phyloP scores from a whole-genome alignment of 2,113 vertebrate species.

The Tringa solitaria region DNA sequence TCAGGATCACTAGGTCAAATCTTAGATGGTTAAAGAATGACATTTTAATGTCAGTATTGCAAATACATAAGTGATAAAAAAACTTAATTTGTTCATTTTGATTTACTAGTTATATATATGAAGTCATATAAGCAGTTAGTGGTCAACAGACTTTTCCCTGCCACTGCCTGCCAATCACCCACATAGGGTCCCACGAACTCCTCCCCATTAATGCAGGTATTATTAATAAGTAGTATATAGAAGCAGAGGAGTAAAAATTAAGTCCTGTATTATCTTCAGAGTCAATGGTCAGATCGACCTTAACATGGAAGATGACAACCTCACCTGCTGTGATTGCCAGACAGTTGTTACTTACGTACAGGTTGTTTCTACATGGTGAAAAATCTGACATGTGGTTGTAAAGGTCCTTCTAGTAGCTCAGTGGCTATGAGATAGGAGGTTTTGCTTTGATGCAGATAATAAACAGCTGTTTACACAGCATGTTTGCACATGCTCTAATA shows the following conservation, averaged over 20 bases:
- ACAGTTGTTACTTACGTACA: not conserved
- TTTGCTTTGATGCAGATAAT: conserved; percentile 29
- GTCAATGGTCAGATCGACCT: not conserved
- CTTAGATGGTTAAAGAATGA: not conserved
- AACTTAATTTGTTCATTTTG: not conserved
- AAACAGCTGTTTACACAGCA: conserved; percentile 46
- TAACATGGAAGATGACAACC: not conserved
- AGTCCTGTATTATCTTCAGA: not conserved
- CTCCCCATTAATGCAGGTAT: not conserved
- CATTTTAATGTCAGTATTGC: not conserved
- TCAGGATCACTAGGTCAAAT: not conserved
- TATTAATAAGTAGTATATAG: not conserved
- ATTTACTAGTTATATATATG: not conserved
- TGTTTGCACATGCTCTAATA: conserved; percentile 8
- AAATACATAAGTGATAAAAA: not conserved
- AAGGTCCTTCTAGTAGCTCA: not conserved
- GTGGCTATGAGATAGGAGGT: not conserved
- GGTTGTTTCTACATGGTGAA: not conserved
- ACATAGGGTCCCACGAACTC: not conserved
- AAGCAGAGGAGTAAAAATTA: not conserved
- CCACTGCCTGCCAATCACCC: not conserved
- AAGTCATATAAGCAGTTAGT: not conserved
- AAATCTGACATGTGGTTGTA: not conserved
- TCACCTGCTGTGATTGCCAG: not conserved
- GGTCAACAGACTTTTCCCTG: not conserved